Percentiles rank a stretch among this genome's conserved stretches.
Evolutionary conservation across 2,888 invertebrate genomes (phyloP).

Genomic region (Chorisops tibialis): DNA sequence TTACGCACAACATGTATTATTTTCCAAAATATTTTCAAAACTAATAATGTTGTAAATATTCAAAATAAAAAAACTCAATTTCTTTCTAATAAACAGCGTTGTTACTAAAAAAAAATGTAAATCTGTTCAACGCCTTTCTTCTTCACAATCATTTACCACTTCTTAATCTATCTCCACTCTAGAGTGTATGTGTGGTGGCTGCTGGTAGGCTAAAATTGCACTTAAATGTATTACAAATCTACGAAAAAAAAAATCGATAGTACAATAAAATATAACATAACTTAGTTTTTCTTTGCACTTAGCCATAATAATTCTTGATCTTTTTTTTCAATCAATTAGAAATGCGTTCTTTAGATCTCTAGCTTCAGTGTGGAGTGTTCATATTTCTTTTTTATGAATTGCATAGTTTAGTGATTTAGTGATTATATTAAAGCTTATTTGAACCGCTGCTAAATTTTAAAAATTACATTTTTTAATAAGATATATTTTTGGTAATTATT

Average conservation of each 20-base stretch:
- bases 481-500: background rate
- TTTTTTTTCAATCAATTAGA: background rate
- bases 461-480: background rate
- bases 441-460: background rate
- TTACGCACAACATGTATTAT: too few species aligned
- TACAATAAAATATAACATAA: background rate
- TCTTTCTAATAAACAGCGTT: too few species aligned
- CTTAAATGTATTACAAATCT: slow-evolving; percentile 12
- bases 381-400: background rate
- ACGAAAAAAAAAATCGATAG: background rate
- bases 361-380: background rate
- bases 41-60: too few species aligned
- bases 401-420: background rate
- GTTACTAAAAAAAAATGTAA: too few species aligned
- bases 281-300: slow-evolving; percentile 8
- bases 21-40: too few species aligned
- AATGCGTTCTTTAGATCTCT: background rate
- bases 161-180: background rate
- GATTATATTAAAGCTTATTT: background rate
- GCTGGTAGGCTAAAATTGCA: slow-evolving; percentile 44
- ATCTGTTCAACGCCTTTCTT: too few species aligned
- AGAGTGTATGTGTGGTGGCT: slow-evolving; percentile 42
- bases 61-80: too few species aligned
- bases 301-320: background rate
- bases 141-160: too few species aligned